These are phyloP conservation scores for Vollenhovia emeryi DNA, from an alignment of 1,140 invertebrate genomes.

Conservation along the genomic window DNA sequence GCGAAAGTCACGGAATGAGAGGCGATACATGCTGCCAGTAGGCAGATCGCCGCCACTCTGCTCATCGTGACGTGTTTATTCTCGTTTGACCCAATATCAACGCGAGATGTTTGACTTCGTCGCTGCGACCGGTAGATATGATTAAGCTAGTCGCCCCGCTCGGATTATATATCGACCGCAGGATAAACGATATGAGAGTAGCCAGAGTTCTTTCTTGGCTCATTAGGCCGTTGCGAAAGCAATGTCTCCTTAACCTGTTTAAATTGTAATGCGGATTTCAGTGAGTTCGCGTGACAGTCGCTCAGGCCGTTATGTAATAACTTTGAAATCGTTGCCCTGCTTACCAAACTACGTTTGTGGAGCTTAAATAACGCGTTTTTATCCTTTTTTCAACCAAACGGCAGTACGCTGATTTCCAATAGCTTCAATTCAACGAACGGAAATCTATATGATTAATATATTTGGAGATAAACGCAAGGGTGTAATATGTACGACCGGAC, in stretches of 20 bases:
- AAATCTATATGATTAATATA: slow-evolving; percentile 37
- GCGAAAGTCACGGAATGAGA: slow-evolving; percentile 1
- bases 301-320: slow-evolving; percentile 75
- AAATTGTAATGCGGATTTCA: slow-evolving; percentile 71
- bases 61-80: slow-evolving; percentile 50
- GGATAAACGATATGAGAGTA: slow-evolving; percentile 79
- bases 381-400: not conserved
- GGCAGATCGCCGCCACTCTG: slow-evolving; percentile 48
- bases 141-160: slow-evolving; percentile 64
- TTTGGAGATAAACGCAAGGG: not conserved
- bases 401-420: slow-evolving; percentile 8
- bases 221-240: slow-evolving; percentile 79
- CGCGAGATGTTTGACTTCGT: slow-evolving; percentile 55
- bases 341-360: slow-evolving; percentile 73
- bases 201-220: slow-evolving; percentile 72
- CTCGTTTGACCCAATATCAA: slow-evolving; percentile 14
- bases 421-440: not conserved
- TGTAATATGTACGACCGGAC: not conserved
- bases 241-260: slow-evolving; percentile 82
- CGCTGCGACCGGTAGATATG: slow-evolving; percentile 68
- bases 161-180: slow-evolving; percentile 78
- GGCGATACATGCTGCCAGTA: slow-evolving; percentile 43
- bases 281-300: slow-evolving; percentile 55
- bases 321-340: slow-evolving; percentile 73
- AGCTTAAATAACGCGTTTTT: slow-evolving; percentile 43